These are phyloP conservation scores for Ypsolopha scabrella DNA, from an alignment of 2,888 invertebrate genomes.

Conservation along the genomic window DNA sequence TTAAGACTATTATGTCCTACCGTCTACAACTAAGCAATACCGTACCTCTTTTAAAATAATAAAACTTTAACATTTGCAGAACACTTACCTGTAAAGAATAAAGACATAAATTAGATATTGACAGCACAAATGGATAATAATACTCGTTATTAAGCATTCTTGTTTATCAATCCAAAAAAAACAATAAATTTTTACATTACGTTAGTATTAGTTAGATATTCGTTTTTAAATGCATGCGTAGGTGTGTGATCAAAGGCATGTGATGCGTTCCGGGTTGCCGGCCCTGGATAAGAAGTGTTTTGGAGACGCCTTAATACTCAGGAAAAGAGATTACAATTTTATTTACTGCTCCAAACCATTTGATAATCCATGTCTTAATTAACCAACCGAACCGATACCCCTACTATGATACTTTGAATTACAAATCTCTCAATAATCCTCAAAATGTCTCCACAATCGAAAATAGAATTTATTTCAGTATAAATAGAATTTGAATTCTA, in stretches of 20 bases:
- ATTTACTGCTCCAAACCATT: constrained; percentile 66
- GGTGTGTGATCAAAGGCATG: constrained; percentile 63
- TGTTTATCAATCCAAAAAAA: constrained; percentile 16
- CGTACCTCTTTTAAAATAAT: too few species aligned
- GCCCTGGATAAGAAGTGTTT: constrained; percentile 56
- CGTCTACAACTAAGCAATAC: too few species aligned
- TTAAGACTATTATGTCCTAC: too few species aligned
- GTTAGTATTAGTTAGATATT: constrained; percentile 27
- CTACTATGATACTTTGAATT: background rate
- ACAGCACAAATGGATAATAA: background rate
- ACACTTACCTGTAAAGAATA: too few species aligned
- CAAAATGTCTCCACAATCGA: constrained; percentile 1
- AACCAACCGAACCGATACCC: constrained; percentile 55
- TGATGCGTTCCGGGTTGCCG: constrained; percentile 52
- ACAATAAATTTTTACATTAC: constrained; percentile 37
- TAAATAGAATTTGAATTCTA: constrained; percentile 4
- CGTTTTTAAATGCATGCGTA: constrained; percentile 47
- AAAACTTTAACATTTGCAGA: too few species aligned
- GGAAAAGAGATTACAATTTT: constrained; percentile 62
- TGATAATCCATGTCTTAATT: constrained; percentile 70
- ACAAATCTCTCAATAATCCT: background rate
- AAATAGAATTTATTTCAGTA: constrained; percentile 11
- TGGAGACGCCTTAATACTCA: constrained; percentile 54
- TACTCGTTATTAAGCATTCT: background rate
- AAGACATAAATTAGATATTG: constrained; percentile 40